phyloP scores from a whole-genome alignment of 2,113 vertebrate genomes.

The Typhlomys cinereus region DNA sequence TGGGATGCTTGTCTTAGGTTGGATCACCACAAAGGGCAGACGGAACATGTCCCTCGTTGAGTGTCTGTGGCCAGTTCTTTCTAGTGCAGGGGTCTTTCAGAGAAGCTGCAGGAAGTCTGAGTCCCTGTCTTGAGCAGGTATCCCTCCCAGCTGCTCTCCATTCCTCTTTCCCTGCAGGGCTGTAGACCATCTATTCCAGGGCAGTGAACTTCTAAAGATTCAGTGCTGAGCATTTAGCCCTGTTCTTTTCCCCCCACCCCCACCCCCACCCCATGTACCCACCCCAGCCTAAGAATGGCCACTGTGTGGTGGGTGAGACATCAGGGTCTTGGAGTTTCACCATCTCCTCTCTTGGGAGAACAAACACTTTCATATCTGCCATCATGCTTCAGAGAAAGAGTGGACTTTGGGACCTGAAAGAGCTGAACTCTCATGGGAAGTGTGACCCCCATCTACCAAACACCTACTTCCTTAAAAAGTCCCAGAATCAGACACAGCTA shows the following conservation, averaged over 20 bases:
- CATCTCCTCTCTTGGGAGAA: conserved; percentile 19
- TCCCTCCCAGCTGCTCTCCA: not conserved
- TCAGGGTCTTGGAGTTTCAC: not conserved
- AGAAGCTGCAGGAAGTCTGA: not conserved
- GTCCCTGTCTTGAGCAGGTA: accelerated
- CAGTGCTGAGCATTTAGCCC: not conserved
- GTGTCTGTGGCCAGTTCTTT: not conserved
- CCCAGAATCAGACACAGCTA: not conserved
- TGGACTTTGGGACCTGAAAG: not conserved
- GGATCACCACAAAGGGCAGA: accelerated
- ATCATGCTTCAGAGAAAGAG: not conserved
- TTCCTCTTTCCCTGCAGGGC: not conserved
- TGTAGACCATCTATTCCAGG: not conserved
- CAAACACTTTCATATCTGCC: not conserved
- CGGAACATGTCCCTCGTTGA: not conserved
- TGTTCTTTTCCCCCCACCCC: too few relatives aligned
- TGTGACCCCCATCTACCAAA: not conserved
- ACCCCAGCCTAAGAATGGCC: not conserved
- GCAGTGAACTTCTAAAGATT: not conserved
- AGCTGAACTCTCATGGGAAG: not conserved
- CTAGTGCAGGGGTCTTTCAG: not conserved
- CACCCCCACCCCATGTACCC: not conserved
- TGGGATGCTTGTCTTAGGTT: not conserved
- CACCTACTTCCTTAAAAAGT: not conserved
- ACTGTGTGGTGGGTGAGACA: not conserved